Evolutionary conservation across 2,797 vertebrate species (phyloP), one percentile per base, ranked within the genome.

Genomic region (Peromyscus attwateri): DNA sequence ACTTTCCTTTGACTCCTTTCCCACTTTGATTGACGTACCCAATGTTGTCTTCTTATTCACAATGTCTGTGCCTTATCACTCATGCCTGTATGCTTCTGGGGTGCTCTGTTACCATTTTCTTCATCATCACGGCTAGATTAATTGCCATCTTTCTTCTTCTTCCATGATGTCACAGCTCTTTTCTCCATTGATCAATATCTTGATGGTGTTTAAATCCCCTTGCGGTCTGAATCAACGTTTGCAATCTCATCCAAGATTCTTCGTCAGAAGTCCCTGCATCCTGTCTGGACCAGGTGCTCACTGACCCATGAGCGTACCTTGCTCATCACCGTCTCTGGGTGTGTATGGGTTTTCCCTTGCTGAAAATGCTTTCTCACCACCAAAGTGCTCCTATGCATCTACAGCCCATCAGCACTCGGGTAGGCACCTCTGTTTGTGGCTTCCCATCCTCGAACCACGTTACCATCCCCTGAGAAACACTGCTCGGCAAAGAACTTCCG

Each of bases 201-300:
- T 94, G 62, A 13, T 55, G 31, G 37, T 68, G 16, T 79, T 93
- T 73, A 91, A 96, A 83, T 29, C 21, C 40, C 62, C 34, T 77
- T 77, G 7, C n/a, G 19, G 9, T 66, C 88, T 81, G 88, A 97
- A 84, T 83, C 37, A 71, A 21, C 52, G 57, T 93, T 89, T 95
- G 64, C 34, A 92, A 31, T 76, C 70, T 87, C 83, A 93, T 76
- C 64, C 70, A 89, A 13, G 75, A 83, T 29, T 95, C 75, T 92
- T 89, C 31, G 57, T 89, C 55, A 79, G 21, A 68, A 81, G 75
- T 25, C 37, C 52, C 16, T 92, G 10, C 31, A 43, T 70, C 89
- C 34, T 84, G 23, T 52, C 29, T 87, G 92, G 43, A 81, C 73
- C 43, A 29, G 76, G 19, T 94, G 46, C 71, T 90, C 19, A 37